Evolutionary conservation across 2,113 vertebrate genomes (phyloP).

Genomic region (Microcebus murinus): DNA sequence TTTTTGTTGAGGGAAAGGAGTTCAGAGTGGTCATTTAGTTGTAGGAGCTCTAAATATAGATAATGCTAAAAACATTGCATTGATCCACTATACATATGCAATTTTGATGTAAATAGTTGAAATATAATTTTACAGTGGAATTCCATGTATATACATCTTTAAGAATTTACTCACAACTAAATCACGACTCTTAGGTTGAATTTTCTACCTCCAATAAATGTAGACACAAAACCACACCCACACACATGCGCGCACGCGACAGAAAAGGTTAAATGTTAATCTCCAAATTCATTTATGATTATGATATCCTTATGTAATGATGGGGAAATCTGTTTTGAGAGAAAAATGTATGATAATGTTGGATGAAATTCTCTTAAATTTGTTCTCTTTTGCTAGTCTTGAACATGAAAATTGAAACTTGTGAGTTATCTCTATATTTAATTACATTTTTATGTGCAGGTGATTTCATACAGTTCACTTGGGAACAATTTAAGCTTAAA

Average conservation of each 20-base stretch:
- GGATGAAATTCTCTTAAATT: conserved; percentile 36
- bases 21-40: background rate
- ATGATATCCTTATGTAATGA: background rate
- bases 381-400: conserved; percentile 29
- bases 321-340: conserved; percentile 28
- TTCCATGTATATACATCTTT: background rate
- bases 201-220: background rate
- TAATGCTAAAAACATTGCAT: background rate
- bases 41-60: background rate
- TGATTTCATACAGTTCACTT: conserved; percentile 24
- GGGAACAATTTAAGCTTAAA: conserved; percentile 50
- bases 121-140: background rate
- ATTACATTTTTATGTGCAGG: conserved; percentile 37
- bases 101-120: background rate
- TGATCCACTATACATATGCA: background rate
- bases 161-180: background rate
- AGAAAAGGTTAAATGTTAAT: background rate
- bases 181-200: background rate
- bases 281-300: background rate
- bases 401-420: conserved; percentile 24
- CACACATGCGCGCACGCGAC: too few species aligned
- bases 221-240: background rate
- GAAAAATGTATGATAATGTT: background rate
- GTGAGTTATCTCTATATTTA: conserved; percentile 23
- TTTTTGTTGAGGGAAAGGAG: background rate